These are phyloP conservation scores for Thinocorus orbignyianus DNA, from an alignment of 2,113 vertebrate species.

Conservation along the genomic window DNA sequence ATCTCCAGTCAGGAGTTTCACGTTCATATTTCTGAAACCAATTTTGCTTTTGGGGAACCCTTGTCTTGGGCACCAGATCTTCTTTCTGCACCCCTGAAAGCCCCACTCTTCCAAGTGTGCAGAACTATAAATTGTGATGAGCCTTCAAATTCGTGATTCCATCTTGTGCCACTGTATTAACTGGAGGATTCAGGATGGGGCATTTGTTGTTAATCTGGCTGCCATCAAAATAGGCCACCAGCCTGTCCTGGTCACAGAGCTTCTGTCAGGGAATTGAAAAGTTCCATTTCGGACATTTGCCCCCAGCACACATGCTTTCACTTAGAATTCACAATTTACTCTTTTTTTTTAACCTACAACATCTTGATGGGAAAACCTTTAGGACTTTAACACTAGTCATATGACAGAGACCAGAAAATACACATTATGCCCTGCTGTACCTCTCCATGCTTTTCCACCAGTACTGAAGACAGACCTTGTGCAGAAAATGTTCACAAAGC, in stretches of 20 bases:
- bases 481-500: not conserved
- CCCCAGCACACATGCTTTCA: not conserved
- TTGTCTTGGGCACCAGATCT: not conserved
- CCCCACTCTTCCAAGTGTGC: not conserved
- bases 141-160: not conserved
- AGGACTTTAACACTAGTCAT: not conserved
- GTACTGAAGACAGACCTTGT: not conserved
- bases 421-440: not conserved
- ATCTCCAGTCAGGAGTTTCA: not conserved
- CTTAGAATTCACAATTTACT: not conserved
- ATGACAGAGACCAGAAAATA: not conserved
- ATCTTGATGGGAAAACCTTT: not conserved
- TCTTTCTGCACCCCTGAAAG: not conserved
- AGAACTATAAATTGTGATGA: not conserved
- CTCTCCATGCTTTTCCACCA: not conserved
- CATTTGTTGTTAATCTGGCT: not conserved
- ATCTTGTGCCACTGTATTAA: not conserved
- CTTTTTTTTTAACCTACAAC: not conserved
- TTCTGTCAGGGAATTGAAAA: not conserved
- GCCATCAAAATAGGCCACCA: not conserved
- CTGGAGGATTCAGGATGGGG: not conserved
- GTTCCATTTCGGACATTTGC: not conserved
- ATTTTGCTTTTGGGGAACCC: not conserved
- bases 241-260: not conserved
- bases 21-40: not conserved